Evolutionary conservation across 2,888 invertebrate genomes (phyloP).

Genomic region (Euphydryas editha): DNA sequence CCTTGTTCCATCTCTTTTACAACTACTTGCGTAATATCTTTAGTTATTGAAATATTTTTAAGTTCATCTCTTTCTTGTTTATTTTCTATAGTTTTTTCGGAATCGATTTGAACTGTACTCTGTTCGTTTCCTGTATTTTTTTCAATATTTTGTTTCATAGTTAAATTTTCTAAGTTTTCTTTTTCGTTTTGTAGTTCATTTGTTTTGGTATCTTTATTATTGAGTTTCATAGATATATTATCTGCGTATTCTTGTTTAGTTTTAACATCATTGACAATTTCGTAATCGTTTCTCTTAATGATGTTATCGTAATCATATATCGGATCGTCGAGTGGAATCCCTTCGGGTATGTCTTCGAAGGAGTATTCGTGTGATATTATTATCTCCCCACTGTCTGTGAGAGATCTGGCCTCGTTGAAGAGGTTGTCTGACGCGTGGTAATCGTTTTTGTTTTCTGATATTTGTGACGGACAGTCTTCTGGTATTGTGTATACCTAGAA

Average conservation of each 20-base stretch:
- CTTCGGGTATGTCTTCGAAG: conserved; percentile 73
- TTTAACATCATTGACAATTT: conserved; percentile 27
- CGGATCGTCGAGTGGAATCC: conserved; percentile 72
- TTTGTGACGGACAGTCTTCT: conserved; percentile 70
- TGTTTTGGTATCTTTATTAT: neutral
- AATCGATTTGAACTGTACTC: no score
- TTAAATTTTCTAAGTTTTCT: no score
- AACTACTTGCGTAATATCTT: conserved; percentile 18
- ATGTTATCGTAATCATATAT: conserved; percentile 71
- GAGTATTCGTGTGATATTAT: conserved; percentile 67
- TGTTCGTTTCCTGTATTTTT: no score
- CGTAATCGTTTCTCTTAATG: conserved; percentile 42
- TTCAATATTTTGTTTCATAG: no score
- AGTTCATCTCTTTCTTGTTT: neutral
- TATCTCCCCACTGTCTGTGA: conserved; percentile 60
- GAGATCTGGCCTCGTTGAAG: conserved; percentile 64
- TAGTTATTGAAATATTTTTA: conserved; percentile 19
- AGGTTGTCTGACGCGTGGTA: conserved; percentile 65
- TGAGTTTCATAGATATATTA: neutral
- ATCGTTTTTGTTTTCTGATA: conserved; percentile 56
- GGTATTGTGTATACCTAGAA: conserved; percentile 74
- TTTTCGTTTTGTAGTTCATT: neutral
- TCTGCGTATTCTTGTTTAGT: conserved; percentile 18
- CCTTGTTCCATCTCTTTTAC: conserved; percentile 34
- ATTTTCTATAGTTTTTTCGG: no score